These are phyloP conservation scores for Parotocinclus haroldoi DNA, from an alignment of 2,797 vertebrate genomes.

Conservation along the genomic window DNA sequence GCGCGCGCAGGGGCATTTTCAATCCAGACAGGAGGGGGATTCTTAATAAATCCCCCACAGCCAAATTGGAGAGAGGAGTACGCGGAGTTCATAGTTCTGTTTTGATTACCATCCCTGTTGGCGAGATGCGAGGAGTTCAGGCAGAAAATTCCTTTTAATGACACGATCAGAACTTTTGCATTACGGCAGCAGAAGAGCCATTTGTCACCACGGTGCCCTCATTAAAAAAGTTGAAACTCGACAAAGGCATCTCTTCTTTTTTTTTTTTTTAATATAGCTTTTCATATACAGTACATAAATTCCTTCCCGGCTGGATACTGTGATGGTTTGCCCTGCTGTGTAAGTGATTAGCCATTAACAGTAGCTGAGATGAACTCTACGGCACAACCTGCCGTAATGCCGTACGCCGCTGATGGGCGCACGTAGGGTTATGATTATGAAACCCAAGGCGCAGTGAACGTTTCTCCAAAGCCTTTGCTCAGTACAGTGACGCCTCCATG, in stretches of 20 bases:
- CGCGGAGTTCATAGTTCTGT: slow-evolving; percentile 65
- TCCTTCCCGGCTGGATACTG: slow-evolving; percentile 19
- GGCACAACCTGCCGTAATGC: slow-evolving; percentile 30
- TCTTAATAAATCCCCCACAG: slow-evolving; percentile 75
- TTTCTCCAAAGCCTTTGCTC: not conserved
- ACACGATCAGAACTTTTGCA: slow-evolving; percentile 68
- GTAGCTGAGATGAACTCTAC: slow-evolving; percentile 27
- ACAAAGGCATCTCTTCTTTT: not conserved
- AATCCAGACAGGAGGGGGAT: slow-evolving; percentile 66
- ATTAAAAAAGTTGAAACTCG: slow-evolving; percentile 64
- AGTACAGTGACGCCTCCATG: not conserved
- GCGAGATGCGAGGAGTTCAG: slow-evolving; percentile 70
- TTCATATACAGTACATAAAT: slow-evolving; percentile 36
- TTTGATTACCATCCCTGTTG: slow-evolving; percentile 77
- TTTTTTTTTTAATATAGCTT: slow-evolving; percentile 2
- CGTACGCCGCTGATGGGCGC: slow-evolving; percentile 13
- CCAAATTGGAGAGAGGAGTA: slow-evolving; percentile 66
- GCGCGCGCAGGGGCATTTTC: slow-evolving; percentile 70
- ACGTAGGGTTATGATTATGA: slow-evolving; percentile 10
- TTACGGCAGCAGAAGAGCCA: slow-evolving; percentile 53
- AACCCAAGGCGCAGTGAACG: slow-evolving; percentile 1
- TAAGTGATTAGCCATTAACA: slow-evolving; percentile 40
- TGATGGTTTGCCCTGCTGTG: slow-evolving; percentile 33
- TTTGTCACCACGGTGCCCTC: slow-evolving; percentile 66
- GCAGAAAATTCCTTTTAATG: slow-evolving; percentile 74